Evolutionary conservation across 2,888 invertebrate genomes (phyloP), one percentile per base, ranked within the genome.

Genomic region (Hirtodrosophila trivittata): DNA sequence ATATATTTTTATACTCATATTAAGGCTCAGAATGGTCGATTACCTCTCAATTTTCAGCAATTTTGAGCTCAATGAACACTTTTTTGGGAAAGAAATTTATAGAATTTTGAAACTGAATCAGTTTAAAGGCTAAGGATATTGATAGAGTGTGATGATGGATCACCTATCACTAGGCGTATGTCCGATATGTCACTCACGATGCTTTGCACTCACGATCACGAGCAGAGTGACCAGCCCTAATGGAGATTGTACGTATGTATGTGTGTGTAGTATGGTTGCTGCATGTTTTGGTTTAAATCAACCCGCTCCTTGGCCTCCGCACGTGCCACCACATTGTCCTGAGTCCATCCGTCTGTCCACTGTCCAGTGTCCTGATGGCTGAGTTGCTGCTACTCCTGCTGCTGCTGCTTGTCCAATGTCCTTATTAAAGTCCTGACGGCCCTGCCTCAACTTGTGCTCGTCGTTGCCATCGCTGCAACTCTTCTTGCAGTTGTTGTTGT

Each of bases 341-440:
- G 60, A 28, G 65, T 60, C 67, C 47, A 41, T 60, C 46, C 41
- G 9, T 47, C 56, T 38, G 46, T 41, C 49, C 39, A 35, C 18
- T 38, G 66, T 59, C 50, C 66, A 32, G 30, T 49, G 43, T 59
- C 55, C 66, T 51, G 66, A 46, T 66, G 66, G 58, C 68, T 55
- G 55, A 13, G 47, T 38, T 58, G 55, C 7, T 32, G 28, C 52
- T 55, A 28, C 26, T 60, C 51, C 39, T 47, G 32, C 37, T 64
- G 54, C 62, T 65, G 66, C 41, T 66, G 60, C 74, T 70, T 81
- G 87, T 75, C 87, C 84, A 66, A 77, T 76, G 87, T 76, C 83
- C 77, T 87, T 78, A 85, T 77, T 81, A 75, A 78, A 87, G 72
- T 71, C 78, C 77, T 85, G 83, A 69, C 73, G 73, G 69, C 67